Percentiles rank a stretch among this genome's conserved stretches.
Conservation (phyloP, 2,797 vertebrate genomes). For the Periophthalmus magnuspinnatus region DNA sequence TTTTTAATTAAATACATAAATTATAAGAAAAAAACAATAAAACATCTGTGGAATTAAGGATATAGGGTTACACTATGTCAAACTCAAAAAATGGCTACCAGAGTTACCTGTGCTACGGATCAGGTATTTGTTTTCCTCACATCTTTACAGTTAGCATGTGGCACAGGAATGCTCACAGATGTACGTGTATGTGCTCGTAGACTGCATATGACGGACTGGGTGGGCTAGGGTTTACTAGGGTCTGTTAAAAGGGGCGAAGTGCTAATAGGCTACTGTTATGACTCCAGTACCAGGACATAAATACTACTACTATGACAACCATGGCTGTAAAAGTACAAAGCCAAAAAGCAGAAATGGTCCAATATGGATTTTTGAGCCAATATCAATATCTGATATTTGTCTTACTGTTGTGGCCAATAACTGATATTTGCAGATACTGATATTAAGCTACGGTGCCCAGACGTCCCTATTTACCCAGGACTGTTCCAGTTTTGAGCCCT, state of each 20-base stretch:
- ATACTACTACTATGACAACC: conserved; percentile 3
- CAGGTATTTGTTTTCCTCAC: conserved; percentile 60
- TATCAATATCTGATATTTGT: no score
- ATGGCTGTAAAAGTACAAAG: neutral
- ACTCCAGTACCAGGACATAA: conserved; percentile 21
- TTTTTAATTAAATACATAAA: no score
- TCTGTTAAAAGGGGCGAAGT: conserved; percentile 32
- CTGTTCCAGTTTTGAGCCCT: no score
- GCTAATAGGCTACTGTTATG: conserved; percentile 54
- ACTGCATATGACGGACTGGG: conserved; percentile 48
- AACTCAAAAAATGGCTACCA: conserved; percentile 17
- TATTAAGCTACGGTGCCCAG: no score
- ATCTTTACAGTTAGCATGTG: conserved; percentile 61
- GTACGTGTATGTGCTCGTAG: conserved; percentile 45
- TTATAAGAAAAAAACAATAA: conserved; percentile 44
- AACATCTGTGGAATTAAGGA: conserved; percentile 9
- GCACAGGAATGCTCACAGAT: conserved; percentile 51
- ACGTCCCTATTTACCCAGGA: no score
- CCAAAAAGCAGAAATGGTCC: neutral
- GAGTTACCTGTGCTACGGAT: conserved; percentile 17
- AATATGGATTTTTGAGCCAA: no score
- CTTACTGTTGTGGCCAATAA: no score
- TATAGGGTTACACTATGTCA: neutral
- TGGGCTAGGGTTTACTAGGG: conserved; percentile 57
- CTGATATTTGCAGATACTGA: no score